Base-by-base conservation (phyloP, 2,797 vertebrate genomes). In the Lycodopsis pacificus region DNA sequence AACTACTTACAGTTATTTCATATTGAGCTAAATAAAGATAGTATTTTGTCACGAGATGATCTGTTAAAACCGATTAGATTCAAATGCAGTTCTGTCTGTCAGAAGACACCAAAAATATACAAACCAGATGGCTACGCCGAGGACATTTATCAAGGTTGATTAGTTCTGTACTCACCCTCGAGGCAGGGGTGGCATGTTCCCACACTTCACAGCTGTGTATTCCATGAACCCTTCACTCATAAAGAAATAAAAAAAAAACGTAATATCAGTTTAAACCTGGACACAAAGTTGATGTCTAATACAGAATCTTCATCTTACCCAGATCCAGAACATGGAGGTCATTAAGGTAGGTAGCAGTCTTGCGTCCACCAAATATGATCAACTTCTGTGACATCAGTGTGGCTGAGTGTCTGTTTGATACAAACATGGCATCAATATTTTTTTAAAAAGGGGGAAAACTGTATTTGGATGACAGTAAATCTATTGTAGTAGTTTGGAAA, bases 271-370 rank as follows among this genome's bases (percentile, higher is more conserved):
- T 62, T 8, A 66, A 77, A 62, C 25, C 7, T 61, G n/a, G 22
- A 72, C 57, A 51, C 17, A 5, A 58, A 51, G 51, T 19, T 7
- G 15, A 53, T 34, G 20, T 48, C 10, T 5, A 63, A 65, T 19
- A n/a, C n/a, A 4, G 5, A 25, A 57, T 54, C 20, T 46, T 42
- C 15, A 57, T 71, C 92, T 95, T 93, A 98, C 97, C 96, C 48
- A 98, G 91, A 92, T 98, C 96, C 65, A 98, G 84, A 84, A 97
- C 79, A 48, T 97, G 91, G 71, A 97, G 93, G 79, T 98, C 97
- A 64, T 96, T 97, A 15, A 97, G 93, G 84, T 96, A 97, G 32
- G 94, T 76, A 13, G 95, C 94, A 5, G 94, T 95, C 62, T 91
- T 96, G 42, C 68, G 81, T 78, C 97, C 97, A 10, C 96, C 97